These are phyloP conservation scores for Frankliniella intonsa DNA, from an alignment of 2,888 invertebrate species.

Conservation along the genomic window DNA sequence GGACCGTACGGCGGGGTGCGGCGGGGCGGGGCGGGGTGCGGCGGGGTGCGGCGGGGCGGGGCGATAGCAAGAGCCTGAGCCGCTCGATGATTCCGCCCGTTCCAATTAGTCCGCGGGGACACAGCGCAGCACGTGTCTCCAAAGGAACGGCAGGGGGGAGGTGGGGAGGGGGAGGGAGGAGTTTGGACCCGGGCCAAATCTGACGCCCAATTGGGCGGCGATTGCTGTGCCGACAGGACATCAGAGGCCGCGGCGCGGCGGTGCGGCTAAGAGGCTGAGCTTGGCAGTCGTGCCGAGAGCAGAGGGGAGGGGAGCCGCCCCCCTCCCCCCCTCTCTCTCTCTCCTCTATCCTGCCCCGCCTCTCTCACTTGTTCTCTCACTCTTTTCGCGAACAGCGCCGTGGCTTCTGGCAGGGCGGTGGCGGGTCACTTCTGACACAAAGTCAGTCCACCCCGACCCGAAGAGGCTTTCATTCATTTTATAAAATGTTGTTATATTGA, in stretches of 20 bases:
- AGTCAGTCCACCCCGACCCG: too few relatives aligned
- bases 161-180: background rate
- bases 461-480: too few relatives aligned
- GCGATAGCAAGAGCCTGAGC: background rate
- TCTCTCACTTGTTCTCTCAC: background rate
- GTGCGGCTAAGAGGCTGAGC: background rate
- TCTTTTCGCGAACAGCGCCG: background rate
- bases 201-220: slow-evolving; percentile 18
- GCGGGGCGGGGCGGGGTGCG: background rate
- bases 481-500: too few relatives aligned
- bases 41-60: background rate
- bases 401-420: background rate
- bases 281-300: background rate
- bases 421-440: background rate
- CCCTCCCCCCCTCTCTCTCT: background rate
- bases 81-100: background rate
- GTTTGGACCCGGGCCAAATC: background rate
- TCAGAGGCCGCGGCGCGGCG: background rate
- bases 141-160: background rate
- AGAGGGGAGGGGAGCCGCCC: background rate
- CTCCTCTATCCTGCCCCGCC: background rate
- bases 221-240: slow-evolving; percentile 1
- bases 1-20: background rate
- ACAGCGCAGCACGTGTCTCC: background rate
- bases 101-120: slow-evolving; percentile 12